phyloP scores from a whole-genome alignment of 2,113 vertebrate species.

The Misgurnus mizolepis region DNA sequence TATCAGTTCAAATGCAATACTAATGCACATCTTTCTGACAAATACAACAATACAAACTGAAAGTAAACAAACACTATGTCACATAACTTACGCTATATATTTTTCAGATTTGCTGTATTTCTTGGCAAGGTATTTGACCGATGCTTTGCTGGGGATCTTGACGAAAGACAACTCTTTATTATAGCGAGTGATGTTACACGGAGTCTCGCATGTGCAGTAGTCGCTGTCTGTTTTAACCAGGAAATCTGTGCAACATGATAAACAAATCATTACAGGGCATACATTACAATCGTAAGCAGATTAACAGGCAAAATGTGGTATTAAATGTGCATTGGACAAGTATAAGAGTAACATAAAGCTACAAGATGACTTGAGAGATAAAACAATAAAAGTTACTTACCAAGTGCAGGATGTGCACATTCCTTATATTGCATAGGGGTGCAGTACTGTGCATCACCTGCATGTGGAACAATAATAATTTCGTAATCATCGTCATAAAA shows the following conservation, averaged over 20 bases:
- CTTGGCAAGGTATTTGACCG: constrained; percentile 96
- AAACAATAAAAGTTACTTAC: constrained; percentile 68
- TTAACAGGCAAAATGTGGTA: not conserved
- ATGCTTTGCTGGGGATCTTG: constrained; percentile 98
- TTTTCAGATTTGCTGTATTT: constrained; percentile 98
- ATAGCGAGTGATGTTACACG: constrained; percentile 95
- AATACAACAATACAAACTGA: too few species aligned
- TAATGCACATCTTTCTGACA: not conserved
- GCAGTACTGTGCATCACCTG: constrained; percentile 95
- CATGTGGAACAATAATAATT: constrained; percentile 24
- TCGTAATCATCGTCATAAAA: not conserved
- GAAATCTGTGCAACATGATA: constrained; percentile 78
- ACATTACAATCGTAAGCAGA: not conserved
- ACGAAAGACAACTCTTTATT: constrained; percentile 98
- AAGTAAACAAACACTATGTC: not conserved
- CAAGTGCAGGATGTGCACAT: constrained; percentile 93
- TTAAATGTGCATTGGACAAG: not conserved
- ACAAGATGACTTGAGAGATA: too few species aligned
- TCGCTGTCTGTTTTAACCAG: constrained; percentile 95
- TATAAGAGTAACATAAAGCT: not conserved
- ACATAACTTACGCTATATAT: constrained; percentile 87
- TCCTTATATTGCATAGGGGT: constrained; percentile 97
- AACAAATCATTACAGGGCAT: not conserved
- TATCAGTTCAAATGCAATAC: not conserved
- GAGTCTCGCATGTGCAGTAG: constrained; percentile 94